These are phyloP conservation scores for Tortrix viridana DNA, from an alignment of 2,888 invertebrate genomes.

Conservation along the genomic window DNA sequence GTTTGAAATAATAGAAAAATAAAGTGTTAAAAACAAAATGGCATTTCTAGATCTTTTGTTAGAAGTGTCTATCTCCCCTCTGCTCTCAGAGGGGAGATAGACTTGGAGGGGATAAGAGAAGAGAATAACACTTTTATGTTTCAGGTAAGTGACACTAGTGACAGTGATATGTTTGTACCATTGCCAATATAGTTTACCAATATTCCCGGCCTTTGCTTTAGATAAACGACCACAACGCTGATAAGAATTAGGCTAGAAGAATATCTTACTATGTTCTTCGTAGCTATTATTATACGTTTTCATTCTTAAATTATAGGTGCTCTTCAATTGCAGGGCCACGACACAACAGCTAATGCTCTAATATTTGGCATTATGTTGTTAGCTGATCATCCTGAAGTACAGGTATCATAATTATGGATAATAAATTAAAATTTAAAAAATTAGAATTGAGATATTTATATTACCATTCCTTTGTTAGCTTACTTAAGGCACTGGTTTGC, in stretches of 20 bases:
- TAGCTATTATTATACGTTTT: not conserved
- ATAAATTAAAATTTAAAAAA: too few relatives aligned
- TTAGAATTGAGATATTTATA: too few relatives aligned
- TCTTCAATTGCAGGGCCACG: slow-evolving; percentile 75
- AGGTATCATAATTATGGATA: slow-evolving; percentile 41
- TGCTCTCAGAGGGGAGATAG: slow-evolving; percentile 84
- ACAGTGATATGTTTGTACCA: not conserved
- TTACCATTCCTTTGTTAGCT: too few relatives aligned
- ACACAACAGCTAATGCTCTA: slow-evolving; percentile 76
- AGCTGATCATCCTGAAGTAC: slow-evolving; percentile 69
- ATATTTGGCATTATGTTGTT: slow-evolving; percentile 70
- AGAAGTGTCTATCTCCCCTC: too few relatives aligned
- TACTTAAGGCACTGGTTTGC: too few relatives aligned
- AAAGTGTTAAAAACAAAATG: slow-evolving; percentile 73
- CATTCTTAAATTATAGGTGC: not conserved
- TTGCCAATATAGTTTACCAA: not conserved
- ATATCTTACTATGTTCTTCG: too few relatives aligned
- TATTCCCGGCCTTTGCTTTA: too few relatives aligned
- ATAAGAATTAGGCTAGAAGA: too few relatives aligned
- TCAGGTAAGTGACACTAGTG: slow-evolving; percentile 76
- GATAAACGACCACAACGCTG: too few relatives aligned
- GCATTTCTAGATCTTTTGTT: slow-evolving; percentile 87
- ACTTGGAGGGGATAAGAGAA: slow-evolving; percentile 86
- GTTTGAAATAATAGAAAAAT: slow-evolving; percentile 27
- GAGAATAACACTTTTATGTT: slow-evolving; percentile 91